Base-by-base conservation (phyloP, 2,113 vertebrate species). In the Neogale vison region DNA sequence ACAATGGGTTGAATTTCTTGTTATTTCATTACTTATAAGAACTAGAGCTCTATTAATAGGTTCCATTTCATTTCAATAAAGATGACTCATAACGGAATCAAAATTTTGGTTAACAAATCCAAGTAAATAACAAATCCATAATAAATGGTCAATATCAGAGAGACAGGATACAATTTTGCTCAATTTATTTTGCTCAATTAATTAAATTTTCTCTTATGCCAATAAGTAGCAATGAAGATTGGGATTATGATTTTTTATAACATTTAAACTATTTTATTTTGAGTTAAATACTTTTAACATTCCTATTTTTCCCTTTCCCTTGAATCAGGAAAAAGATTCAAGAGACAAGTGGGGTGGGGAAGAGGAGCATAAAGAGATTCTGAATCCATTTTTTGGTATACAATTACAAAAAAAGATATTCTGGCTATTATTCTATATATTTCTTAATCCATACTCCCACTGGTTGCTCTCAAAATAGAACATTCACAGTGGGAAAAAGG, bases 241-340 rank as follows among this genome's bases (percentile, higher is more conserved):
- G 71, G n/a, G 29, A 23, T 52, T 83, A 69, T 77, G 6, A 4
- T 47, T 92, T 50, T 92, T 47, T 57, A 88, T 45, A 89, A 94
- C 72, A 71, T 79, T 88, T 97, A 59, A 89, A 47, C 14, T 81
- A 59, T 72, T 88, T 76, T 96, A 57, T 85, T 77, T 84, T 82
- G 23, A 96, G 71, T 90, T 50, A 81, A 91, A 96, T 79, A 17
- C 88, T 77, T n/a, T 90, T 77, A 81, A 42, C 24, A 83, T 76
- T 86, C 17, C 3, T 79, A 50, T 71, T 83, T 93, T 95, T 93
- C 29, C 18, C 36, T 90, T 88, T 88, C 47, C 21, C 42, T 14
- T 57, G 88, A 93, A 87, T 61, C 63, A 82, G 55, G 55, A 90
- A 88, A 93, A 67, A 63, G 26, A 79, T 31, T 63, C 21, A 57